Base-by-base conservation (phyloP, 1,140 invertebrate species). In the Aethina tumida region DNA sequence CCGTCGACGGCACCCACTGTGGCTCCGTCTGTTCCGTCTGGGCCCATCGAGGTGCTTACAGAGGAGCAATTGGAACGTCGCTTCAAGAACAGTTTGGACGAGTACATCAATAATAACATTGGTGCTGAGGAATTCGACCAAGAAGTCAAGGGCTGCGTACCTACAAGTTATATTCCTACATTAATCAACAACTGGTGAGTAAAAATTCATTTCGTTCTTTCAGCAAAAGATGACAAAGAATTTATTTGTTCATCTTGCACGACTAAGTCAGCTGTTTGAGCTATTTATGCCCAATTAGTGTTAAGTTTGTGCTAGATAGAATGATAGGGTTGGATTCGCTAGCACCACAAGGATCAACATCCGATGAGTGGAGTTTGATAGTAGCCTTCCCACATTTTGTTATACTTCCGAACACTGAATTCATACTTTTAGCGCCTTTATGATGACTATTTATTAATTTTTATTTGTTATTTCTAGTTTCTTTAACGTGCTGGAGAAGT, bases 401-500 rank as follows among this genome's bases (percentile, higher is more conserved):
- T 26, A 4, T 17, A n/a, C 17, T 13, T 9, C 15, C 9, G 3
- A 20, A 16, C 17, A 16, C n/a, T 30, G n/a, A 2, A 30, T 4
- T 15, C 9, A 8, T 9, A 9, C 28, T 10, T 15, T 24, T 19
- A 8, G 15, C 5, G 10, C n/a, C 16, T 34, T 38, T 18, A 7
- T 24, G 3, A 19, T 9, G 5, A 4, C 13, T 12, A 37, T 9
- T 13, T 2, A 7, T 15, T 20, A 9, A 17, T 25, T 20, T 35
- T 35, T 25, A 3, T 35, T 19, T 41, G 13, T 40, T 39, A 30
- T 16, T 56, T 51, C 8, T 26, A 58, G 55, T 41, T 56, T 48
- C 32, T 39, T 47, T 8, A 27, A 39, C 30, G 43, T 56, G 12
- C 43, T 69, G 40, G 55, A 62, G 37, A 49, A 65, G 51, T 59